Evolutionary conservation across 2,113 vertebrate genomes (phyloP).

Genomic region (Xenus cinereus): DNA sequence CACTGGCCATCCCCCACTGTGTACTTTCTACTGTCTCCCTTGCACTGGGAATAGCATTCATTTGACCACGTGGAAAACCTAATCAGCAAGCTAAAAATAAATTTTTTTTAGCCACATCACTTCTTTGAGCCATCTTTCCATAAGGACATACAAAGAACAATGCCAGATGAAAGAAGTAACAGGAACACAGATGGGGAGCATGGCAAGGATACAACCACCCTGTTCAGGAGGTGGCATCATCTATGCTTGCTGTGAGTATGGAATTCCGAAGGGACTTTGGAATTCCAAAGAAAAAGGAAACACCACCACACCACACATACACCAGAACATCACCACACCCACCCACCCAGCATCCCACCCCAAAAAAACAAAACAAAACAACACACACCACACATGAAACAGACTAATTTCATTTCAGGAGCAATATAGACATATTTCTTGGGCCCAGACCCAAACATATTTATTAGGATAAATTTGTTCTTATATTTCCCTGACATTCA

Average conservation of each 20-base stretch:
- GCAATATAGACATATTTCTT: not conserved
- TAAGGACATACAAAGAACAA: not conserved
- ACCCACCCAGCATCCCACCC: not conserved
- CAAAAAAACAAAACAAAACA: not conserved
- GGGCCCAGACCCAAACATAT: not conserved
- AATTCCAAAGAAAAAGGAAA: not conserved
- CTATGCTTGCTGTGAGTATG: not conserved
- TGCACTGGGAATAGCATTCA: not conserved
- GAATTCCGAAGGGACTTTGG: not conserved
- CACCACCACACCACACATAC: not conserved
- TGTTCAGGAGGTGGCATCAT: not conserved
- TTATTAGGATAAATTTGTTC: not conserved
- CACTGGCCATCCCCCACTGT: not conserved
- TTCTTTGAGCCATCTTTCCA: not conserved
- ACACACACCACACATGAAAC: not conserved
- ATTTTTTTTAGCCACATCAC: not conserved
- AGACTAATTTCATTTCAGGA: not conserved
- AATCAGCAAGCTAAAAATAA: not conserved
- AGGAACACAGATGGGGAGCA: not conserved
- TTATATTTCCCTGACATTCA: not conserved
- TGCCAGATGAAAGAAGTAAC: not conserved
- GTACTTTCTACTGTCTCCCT: not conserved
- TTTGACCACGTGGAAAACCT: not conserved
- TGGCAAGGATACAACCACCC: not conserved
- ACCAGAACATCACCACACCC: not conserved